phyloP scores from a whole-genome alignment of 2,888 invertebrate genomes.

The Papilio demoleus region DNA sequence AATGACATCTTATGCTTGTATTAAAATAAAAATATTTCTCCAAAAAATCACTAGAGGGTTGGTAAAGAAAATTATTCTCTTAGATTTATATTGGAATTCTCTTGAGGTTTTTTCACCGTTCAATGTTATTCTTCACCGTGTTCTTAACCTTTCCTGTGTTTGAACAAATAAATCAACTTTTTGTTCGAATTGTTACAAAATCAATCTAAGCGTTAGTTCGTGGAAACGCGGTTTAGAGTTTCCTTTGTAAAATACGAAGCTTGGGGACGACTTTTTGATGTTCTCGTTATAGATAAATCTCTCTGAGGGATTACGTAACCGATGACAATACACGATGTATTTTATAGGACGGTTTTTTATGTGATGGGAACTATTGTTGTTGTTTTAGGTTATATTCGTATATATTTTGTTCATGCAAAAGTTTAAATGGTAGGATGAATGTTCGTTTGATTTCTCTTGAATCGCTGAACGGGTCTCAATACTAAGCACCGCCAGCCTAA shows the following conservation, averaged over 20 bases:
- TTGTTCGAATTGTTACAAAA: neutral
- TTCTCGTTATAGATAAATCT: slow-evolving; percentile 20
- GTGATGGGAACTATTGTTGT: neutral
- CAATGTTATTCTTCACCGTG: slow-evolving; percentile 7
- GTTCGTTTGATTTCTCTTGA: too few relatives aligned
- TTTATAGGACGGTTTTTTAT: neutral
- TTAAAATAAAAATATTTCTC: neutral
- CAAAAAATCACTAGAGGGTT: neutral
- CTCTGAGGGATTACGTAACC: slow-evolving; percentile 30
- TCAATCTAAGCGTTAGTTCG: slow-evolving; percentile 20
- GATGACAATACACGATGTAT: slow-evolving; percentile 17
- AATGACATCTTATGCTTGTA: neutral
- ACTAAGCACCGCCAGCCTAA: too few relatives aligned
- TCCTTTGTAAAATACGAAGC: neutral
- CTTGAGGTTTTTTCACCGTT: neutral
- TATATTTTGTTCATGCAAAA: neutral
- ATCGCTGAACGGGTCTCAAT: too few relatives aligned
- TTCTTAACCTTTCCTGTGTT: slow-evolving; percentile 14
- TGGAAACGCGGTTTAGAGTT: neutral
- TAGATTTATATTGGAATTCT: slow-evolving; percentile 9
- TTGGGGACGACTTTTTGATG: slow-evolving; percentile 26
- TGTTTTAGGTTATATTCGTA: neutral
- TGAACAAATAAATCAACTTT: slow-evolving; percentile 25
- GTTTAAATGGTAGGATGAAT: too few relatives aligned
- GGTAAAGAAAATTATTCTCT: slow-evolving; percentile 5